Percentiles rank a stretch among this genome's conserved stretches.
Evolutionary conservation across 2,797 vertebrate genomes (phyloP).

Genomic region (Tiaroga cobitis): DNA sequence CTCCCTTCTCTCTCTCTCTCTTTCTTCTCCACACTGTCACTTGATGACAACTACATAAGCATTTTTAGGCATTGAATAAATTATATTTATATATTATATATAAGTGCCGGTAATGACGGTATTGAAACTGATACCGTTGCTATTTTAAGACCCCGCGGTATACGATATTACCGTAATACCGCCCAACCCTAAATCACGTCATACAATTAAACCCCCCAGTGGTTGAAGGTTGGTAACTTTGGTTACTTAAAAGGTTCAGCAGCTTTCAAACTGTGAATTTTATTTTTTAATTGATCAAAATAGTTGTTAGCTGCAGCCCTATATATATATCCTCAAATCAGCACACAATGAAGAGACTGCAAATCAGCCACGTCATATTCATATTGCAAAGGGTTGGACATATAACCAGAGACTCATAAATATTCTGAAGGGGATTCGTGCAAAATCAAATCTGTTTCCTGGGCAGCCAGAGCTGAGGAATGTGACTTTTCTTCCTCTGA

Average conservation of each 20-base stretch:
- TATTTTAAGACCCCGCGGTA: too few relatives aligned
- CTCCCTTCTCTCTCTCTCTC: too few relatives aligned
- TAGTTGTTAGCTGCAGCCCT: not conserved
- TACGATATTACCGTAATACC: too few relatives aligned
- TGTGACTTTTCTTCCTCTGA: constrained; percentile 10
- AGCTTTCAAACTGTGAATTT: constrained; percentile 8
- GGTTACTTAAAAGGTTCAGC: not conserved
- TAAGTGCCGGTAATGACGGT: too few relatives aligned
- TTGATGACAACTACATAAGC: too few relatives aligned
- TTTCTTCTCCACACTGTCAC: too few relatives aligned
- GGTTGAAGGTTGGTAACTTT: not conserved
- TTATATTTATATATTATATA: too few relatives aligned
- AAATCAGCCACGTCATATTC: constrained; percentile 10
- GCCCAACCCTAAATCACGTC: not conserved
- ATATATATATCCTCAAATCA: constrained; percentile 22
- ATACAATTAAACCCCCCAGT: not conserved
- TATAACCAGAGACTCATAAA: constrained; percentile 24
- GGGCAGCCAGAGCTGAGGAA: constrained; percentile 1
- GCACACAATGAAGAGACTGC: constrained; percentile 1
- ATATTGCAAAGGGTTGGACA: constrained; percentile 7
- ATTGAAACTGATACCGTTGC: too few relatives aligned
- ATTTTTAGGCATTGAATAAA: too few relatives aligned
- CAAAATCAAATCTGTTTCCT: constrained; percentile 10
- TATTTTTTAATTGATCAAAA: not conserved
- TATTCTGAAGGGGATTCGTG: constrained; percentile 25